phyloP scores from a whole-genome alignment of 2,113 vertebrate genomes.

The Toxotes chatareus region DNA sequence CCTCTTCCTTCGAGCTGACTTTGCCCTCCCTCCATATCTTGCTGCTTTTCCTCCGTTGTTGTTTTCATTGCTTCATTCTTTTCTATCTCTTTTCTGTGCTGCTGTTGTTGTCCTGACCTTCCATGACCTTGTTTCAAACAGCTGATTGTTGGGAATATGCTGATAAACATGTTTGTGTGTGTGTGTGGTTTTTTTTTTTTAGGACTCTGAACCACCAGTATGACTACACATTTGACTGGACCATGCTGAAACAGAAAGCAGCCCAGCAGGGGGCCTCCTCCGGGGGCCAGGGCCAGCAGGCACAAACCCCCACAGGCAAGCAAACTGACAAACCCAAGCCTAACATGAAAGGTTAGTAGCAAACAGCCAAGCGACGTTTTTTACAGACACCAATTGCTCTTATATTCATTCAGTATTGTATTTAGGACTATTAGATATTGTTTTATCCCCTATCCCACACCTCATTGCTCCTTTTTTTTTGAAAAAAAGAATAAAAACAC shows the following conservation, averaged over 20 bases:
- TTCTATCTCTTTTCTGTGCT: background rate
- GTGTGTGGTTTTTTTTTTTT: constrained; percentile 43
- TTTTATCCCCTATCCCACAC: constrained; percentile 53
- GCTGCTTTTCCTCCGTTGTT: background rate
- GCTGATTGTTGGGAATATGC: background rate
- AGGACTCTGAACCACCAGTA: constrained; percentile 99
- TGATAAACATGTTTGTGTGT: background rate
- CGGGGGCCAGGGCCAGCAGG: constrained; percentile 99
- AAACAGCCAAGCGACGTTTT: constrained; percentile 99
- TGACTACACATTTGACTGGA: constrained; percentile 99
- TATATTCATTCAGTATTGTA: constrained; percentile 66
- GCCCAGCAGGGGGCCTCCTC: constrained; percentile 98
- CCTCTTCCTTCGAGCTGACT: background rate
- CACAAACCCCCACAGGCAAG: constrained; percentile 99
- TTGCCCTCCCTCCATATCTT: background rate
- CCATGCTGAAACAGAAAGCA: constrained; percentile 99
- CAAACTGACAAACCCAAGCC: constrained; percentile 99
- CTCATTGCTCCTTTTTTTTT: constrained; percentile 46
- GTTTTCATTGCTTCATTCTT: background rate
- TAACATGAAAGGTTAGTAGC: constrained; percentile 99
- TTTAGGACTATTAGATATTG: constrained; percentile 45
- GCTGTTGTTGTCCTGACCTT: background rate
- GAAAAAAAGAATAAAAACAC: constrained; percentile 40
- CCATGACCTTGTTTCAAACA: background rate
- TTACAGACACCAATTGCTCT: constrained; percentile 85